Evolutionary conservation across 1,140 invertebrate species (phyloP), one percentile per base, ranked within the genome.

Genomic region (Drosophila kohkoa): DNA sequence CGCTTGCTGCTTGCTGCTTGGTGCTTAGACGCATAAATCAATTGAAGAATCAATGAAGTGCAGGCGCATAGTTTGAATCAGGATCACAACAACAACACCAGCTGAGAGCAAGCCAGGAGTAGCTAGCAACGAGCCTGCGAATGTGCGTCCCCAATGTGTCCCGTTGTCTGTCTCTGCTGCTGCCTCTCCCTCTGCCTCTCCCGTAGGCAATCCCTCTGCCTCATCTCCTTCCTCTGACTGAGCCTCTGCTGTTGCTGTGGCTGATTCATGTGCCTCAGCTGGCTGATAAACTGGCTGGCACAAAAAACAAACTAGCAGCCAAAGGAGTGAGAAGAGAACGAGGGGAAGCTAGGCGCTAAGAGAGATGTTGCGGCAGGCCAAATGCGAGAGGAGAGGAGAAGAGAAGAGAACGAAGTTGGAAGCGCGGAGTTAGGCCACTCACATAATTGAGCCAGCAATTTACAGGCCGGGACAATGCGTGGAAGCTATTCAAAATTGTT

Each of bases 391-490:
- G 15, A 15, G 58, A 51, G 16, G 59, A 41, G 20, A 25, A 25
- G n/a, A n/a, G n/a, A n/a, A n/a, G 20, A 25, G 20, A 25, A 25
- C 20, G 20, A 25, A 25, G 20, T 25, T 25, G 60, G 43, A 54
- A 54, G 64, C 25, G 65, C 43, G 15, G 28, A 59, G 64, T 16
- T 55, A 51, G 15, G 28, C 49, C 49, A 77, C 45, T 72, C 77
- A 79, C 77, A 79, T 79, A 79, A 79, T 79, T 79, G 77, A 79
- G 77, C 74, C 59, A 54, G 74, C 77, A 77, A 79, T 79, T 79
- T 76, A 73, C 74, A 79, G 74, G 74, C 64, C 43, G 48, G 59
- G 45, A 75, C 75, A 69, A 77, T 72, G 77, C 77, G 67, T 75
- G 76, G 60, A 59, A 54, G 65, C 72, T 70, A 75, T 75, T 62